Percentiles rank a stretch among this genome's conserved stretches.
Evolutionary conservation across 2,797 vertebrate species (phyloP).

Genomic region (Scleropages formosus): DNA sequence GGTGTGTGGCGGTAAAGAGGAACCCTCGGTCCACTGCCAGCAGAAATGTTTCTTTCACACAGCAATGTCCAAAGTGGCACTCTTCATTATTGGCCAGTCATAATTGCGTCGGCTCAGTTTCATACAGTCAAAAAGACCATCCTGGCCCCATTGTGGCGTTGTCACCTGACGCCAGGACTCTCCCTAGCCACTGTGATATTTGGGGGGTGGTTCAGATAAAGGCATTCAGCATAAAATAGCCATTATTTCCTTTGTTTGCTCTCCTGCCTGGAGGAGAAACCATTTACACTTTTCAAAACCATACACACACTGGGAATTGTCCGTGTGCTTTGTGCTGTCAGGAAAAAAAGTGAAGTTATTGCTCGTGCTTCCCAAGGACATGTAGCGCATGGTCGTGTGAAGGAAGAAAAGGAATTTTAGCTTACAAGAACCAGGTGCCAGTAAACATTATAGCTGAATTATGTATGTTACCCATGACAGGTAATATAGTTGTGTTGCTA

Average conservation of each 20-base stretch:
- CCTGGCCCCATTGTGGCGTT: constrained; percentile 19
- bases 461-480: too few species aligned
- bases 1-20: constrained; percentile 26
- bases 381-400: too few species aligned
- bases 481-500: too few species aligned
- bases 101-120: constrained; percentile 30
- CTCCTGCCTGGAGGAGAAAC: constrained; percentile 27
- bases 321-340: constrained; percentile 17
- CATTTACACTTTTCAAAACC: constrained; percentile 24
- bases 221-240: constrained; percentile 31
- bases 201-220: background rate
- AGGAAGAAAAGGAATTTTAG: too few species aligned
- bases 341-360: background rate
- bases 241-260: constrained; percentile 29
- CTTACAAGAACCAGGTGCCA: too few species aligned
- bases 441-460: too few species aligned
- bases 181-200: constrained; percentile 9
- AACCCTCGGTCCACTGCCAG: constrained; percentile 26
- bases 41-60: constrained; percentile 28
- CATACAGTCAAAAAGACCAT: constrained; percentile 28
- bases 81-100: constrained; percentile 28
- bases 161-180: constrained; percentile 27
- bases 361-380: too few species aligned
- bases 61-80: constrained; percentile 20
- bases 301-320: background rate